Conservation (phyloP, 1,140 invertebrate species). For the Pachypeltis micranthus region DNA sequence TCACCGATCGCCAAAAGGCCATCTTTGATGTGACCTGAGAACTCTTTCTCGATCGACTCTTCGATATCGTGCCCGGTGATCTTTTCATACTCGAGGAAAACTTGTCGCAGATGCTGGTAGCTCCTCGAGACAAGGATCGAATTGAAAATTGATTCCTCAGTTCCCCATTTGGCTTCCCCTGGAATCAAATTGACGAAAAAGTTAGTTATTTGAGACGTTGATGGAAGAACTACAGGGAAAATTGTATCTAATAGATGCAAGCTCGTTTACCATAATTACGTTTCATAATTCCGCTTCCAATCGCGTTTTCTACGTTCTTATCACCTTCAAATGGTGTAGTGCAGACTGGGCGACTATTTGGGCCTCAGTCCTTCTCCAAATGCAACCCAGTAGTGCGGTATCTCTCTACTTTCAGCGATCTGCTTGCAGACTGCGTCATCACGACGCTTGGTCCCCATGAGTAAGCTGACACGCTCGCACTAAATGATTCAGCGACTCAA, state of each 20-base stretch:
- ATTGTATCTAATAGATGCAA: neutral
- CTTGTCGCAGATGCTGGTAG: constrained; percentile 62
- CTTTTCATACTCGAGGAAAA: constrained; percentile 49
- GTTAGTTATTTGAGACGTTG: neutral
- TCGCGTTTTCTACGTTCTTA: too few species aligned
- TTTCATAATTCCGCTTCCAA: too few species aligned
- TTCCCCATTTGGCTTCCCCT: constrained; percentile 67
- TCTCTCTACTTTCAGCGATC: too few species aligned
- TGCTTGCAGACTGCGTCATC: too few species aligned
- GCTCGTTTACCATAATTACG: too few species aligned
- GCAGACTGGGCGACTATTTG: too few species aligned
- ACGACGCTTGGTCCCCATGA: too few species aligned
- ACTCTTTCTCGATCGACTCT: constrained; percentile 54
- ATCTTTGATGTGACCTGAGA: constrained; percentile 53
- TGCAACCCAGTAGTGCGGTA: too few species aligned
- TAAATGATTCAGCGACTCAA: too few species aligned
- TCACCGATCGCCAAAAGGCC: constrained; percentile 52
- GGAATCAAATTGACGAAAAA: constrained; percentile 1
- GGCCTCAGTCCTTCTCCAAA: too few species aligned
- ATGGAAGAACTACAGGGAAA: neutral
- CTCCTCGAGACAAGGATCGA: constrained; percentile 65
- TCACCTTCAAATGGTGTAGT: too few species aligned
- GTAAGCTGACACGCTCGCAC: too few species aligned
- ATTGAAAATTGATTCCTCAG: constrained; percentile 77
- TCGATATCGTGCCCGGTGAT: constrained; percentile 53